phyloP scores from a whole-genome alignment of 2,797 vertebrate genomes.

The Arctocebus calabarensis region DNA sequence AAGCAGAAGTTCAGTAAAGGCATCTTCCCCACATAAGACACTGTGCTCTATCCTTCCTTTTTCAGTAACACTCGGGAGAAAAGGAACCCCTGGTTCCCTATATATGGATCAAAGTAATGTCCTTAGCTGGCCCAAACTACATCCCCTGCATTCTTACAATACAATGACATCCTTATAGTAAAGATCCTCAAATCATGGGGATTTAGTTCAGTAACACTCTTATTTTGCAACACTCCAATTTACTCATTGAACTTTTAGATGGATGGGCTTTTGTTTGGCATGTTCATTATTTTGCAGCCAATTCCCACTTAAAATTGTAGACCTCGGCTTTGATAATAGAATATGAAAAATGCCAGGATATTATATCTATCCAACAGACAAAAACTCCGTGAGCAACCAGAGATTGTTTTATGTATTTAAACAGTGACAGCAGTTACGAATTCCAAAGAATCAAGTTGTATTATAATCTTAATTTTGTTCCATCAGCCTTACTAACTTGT shows the following conservation, averaged over 20 bases:
- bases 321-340: conserved; percentile 68
- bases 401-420: conserved; percentile 78
- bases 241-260: conserved; percentile 78
- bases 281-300: conserved; percentile 80
- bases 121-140: conserved; percentile 48
- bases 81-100: conserved; percentile 26
- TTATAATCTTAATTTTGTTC: conserved; percentile 49
- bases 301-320: conserved; percentile 77
- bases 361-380: conserved; percentile 73
- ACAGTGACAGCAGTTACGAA: conserved; percentile 72
- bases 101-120: conserved; percentile 62
- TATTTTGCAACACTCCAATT: conserved; percentile 79
- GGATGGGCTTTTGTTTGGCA: conserved; percentile 71
- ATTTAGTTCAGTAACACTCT: conserved; percentile 72
- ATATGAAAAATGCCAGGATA: conserved; percentile 78
- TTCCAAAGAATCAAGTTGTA: conserved; percentile 74
- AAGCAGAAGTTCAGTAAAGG: neutral
- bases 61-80: conserved; percentile 36
- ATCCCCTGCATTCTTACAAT: conserved; percentile 56
- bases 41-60: conserved; percentile 35
- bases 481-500: conserved; percentile 17
- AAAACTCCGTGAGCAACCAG: conserved; percentile 63
- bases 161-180: conserved; percentile 76
- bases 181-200: conserved; percentile 72
- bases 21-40: neutral